Evolutionary conservation across 2,113 vertebrate genomes (phyloP).

Genomic region (Tachysurus vachellii): DNA sequence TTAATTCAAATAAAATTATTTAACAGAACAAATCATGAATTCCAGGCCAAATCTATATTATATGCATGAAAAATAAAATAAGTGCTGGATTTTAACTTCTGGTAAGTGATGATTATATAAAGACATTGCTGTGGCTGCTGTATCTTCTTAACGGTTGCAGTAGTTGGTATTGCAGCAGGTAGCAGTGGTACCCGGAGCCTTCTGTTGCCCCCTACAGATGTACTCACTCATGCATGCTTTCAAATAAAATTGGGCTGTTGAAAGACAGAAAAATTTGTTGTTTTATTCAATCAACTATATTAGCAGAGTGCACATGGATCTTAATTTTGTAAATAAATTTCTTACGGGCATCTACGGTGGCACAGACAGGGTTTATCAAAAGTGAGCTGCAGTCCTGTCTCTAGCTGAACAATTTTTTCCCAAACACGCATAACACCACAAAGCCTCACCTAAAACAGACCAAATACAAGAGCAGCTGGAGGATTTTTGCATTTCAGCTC

Average conservation of each 20-base stretch:
- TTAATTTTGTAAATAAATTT: neutral
- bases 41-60: neutral
- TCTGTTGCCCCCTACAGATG: neutral
- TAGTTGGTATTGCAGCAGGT: neutral
- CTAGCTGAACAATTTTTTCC: neutral
- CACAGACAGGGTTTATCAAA: constrained; percentile 15
- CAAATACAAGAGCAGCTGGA: neutral
- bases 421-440: constrained; percentile 12
- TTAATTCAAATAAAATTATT: too few relatives aligned
- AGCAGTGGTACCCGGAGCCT: neutral
- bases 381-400: constrained; percentile 7
- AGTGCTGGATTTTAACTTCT: neutral
- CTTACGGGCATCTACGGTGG: constrained; percentile 10
- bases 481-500: neutral
- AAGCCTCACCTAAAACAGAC: constrained; percentile 15
- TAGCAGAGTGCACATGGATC: neutral
- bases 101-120: neutral
- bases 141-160: neutral
- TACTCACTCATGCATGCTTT: neutral
- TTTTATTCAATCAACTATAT: neutral
- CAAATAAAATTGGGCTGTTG: constrained; percentile 8
- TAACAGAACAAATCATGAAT: neutral
- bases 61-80: neutral
- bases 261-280: neutral
- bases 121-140: neutral